phyloP scores from a whole-genome alignment of 2,797 vertebrate genomes.

The Oryzias sinensis region DNA sequence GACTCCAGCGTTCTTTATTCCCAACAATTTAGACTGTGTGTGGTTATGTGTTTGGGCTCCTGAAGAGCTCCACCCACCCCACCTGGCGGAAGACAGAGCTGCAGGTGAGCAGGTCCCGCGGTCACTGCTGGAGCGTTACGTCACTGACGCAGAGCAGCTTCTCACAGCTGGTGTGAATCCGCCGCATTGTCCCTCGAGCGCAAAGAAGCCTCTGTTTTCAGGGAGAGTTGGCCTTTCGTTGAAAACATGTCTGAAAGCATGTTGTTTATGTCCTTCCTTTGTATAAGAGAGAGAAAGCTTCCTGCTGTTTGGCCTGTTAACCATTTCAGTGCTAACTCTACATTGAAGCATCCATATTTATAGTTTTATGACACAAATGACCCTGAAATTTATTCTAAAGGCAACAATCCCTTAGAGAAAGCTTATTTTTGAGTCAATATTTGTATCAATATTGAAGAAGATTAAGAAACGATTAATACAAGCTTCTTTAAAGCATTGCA shows the following conservation, averaged over 20 bases:
- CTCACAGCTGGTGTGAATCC: constrained; percentile 30
- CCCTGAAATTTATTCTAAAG: no score
- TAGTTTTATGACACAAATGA: no score
- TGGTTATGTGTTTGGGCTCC: no score
- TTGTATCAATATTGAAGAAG: no score
- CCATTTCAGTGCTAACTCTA: no score
- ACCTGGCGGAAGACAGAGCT: constrained; percentile 1
- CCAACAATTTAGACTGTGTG: neutral
- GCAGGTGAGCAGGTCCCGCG: neutral
- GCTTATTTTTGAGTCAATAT: no score
- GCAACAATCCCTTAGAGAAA: no score
- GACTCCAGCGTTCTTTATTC: constrained; percentile 11
- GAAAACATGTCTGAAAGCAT: constrained; percentile 22
- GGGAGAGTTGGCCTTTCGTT: constrained; percentile 16
- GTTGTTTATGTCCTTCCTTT: constrained; percentile 18
- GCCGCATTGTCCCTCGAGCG: constrained; percentile 36
- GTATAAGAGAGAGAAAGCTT: no score
- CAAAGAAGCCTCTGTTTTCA: constrained; percentile 36
- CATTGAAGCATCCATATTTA: no score
- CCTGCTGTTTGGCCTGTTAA: no score
- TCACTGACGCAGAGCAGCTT: neutral
- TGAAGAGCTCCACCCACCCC: constrained; percentile 18
- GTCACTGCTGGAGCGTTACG: neutral
- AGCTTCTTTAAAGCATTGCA: neutral
- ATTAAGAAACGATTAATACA: no score